Conservation (phyloP, 2,113 vertebrate genomes). For the Enhydra lutris region DNA sequence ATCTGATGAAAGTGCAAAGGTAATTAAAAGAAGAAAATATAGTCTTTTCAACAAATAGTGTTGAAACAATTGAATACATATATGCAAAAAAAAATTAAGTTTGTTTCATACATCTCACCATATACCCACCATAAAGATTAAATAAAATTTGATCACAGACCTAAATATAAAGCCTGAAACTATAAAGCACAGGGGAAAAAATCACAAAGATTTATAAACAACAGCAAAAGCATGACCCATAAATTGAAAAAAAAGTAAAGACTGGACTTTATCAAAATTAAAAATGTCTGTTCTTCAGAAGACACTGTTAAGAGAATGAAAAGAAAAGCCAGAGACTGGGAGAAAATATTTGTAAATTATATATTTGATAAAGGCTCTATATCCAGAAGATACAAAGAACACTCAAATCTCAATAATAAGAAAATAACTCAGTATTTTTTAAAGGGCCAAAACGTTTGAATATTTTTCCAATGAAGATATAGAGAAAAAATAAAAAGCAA, state of each 20-base stretch:
- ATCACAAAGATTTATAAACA: not conserved
- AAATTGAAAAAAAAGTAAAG: not conserved
- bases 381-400: not conserved
- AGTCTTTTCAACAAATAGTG: not conserved
- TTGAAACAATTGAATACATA: not conserved
- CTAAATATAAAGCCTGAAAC: not conserved
- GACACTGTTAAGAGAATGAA: not conserved
- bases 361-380: not conserved
- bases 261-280: not conserved
- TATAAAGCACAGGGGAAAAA: not conserved
- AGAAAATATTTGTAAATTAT: slow-evolving; percentile 1
- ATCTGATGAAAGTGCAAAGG: not conserved
- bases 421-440: not conserved
- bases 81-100: not conserved
- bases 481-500: not conserved
- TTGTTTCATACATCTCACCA: not conserved
- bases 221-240: not conserved
- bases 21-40: not conserved
- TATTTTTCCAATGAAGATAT: not conserved
- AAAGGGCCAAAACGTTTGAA: not conserved
- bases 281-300: not conserved
- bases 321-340: not conserved
- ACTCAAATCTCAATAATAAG: not conserved
- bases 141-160: not conserved
- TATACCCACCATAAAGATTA: not conserved